Percentiles rank a stretch among this genome's conserved stretches.
Evolutionary conservation across 2,888 invertebrate genomes (phyloP).

Genomic region (Tubiluchus corallicola): DNA sequence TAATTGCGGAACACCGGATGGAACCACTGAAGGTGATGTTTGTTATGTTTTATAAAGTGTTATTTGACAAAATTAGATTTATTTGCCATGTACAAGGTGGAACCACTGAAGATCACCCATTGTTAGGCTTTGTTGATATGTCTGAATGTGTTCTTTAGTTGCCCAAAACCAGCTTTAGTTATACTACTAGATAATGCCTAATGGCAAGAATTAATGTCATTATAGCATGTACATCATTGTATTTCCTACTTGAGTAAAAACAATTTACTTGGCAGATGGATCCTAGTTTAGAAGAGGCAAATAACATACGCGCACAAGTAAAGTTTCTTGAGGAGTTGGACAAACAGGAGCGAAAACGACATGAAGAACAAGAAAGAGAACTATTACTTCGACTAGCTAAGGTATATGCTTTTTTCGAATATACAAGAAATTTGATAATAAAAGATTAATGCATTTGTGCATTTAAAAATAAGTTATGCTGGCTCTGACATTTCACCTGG

Average conservation of each 20-base stretch:
- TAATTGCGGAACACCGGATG: constrained; percentile 81
- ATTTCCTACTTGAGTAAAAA: background rate
- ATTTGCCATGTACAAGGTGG: no score
- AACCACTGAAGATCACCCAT: no score
- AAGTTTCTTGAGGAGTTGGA: constrained; percentile 94
- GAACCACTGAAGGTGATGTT: constrained; percentile 64
- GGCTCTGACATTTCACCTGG: no score
- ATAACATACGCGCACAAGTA: constrained; percentile 75
- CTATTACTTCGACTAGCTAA: constrained; percentile 80
- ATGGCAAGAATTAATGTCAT: background rate
- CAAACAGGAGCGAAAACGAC: constrained; percentile 72
- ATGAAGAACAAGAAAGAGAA: constrained; percentile 88
- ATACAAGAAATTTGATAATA: no score
- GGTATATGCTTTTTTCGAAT: constrained; percentile 35
- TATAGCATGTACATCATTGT: background rate
- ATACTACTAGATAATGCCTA: no score
- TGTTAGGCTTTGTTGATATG: no score
- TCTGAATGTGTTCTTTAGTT: no score
- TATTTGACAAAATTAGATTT: no score
- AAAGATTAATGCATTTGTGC: no score
- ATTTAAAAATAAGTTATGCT: no score
- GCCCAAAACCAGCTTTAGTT: no score
- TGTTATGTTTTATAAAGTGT: no score
- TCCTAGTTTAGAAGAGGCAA: constrained; percentile 66
- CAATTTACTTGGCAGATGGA: constrained; percentile 42